Conservation (phyloP, 2,113 vertebrate species). For the Verasper variegatus region DNA sequence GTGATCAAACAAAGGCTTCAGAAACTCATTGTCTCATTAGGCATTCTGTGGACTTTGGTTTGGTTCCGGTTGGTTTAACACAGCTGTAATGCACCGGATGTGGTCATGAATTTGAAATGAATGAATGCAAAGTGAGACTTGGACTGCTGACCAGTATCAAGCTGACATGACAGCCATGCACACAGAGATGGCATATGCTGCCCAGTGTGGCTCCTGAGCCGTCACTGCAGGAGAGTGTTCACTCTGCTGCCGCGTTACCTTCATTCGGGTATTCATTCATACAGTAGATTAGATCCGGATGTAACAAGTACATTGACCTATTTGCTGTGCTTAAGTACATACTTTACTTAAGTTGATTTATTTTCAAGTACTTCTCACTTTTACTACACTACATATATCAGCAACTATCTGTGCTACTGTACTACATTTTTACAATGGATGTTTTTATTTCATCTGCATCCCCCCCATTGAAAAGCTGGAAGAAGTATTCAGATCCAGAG, state of each 20-base stretch:
- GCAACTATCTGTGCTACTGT: no score
- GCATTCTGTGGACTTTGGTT: conserved; percentile 31
- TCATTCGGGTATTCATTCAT: conserved; percentile 22
- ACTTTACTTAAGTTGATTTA: no score
- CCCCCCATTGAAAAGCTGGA: not conserved
- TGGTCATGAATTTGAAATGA: conserved; percentile 69
- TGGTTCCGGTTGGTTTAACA: conserved; percentile 53
- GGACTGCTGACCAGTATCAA: conserved; percentile 65
- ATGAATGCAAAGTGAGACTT: conserved; percentile 62
- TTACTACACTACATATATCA: no score
- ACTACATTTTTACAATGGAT: no score
- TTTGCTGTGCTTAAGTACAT: no score
- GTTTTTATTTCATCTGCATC: no score
- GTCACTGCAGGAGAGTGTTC: conserved; percentile 45
- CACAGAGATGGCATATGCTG: conserved; percentile 67
- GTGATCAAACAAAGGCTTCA: conserved; percentile 22
- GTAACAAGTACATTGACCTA: no score
- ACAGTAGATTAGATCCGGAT: conserved; percentile 17
- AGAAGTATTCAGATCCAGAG: not conserved
- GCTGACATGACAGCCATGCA: conserved; percentile 62
- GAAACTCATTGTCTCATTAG: conserved; percentile 40
- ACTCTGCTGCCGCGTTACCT: conserved; percentile 16
- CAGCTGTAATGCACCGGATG: conserved; percentile 39
- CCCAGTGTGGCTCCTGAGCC: conserved; percentile 60
- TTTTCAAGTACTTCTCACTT: no score